Percentiles rank a stretch among this genome's conserved stretches.
Conservation (phyloP, 2,797 vertebrate genomes). For the Picus viridis region DNA sequence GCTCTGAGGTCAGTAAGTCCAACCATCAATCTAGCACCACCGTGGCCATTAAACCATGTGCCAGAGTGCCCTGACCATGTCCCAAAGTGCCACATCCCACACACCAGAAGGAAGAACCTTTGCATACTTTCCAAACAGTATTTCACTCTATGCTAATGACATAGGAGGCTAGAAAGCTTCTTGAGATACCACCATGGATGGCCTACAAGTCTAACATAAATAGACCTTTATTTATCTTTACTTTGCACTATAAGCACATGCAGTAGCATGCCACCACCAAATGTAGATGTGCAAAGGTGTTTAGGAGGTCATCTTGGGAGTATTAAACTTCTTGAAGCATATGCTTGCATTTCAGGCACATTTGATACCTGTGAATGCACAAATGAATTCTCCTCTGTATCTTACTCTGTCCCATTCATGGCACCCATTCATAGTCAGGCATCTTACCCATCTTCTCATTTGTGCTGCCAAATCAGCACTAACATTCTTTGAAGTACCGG, state of each 20-base stretch:
- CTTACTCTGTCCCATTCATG: neutral
- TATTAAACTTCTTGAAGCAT: neutral
- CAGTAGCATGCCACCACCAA: neutral
- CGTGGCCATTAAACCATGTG: too few species aligned
- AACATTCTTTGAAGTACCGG: conserved; percentile 16
- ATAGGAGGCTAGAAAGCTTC: neutral
- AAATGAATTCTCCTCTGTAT: neutral
- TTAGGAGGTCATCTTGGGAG: neutral
- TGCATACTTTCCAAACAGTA: neutral
- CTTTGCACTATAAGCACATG: neutral
- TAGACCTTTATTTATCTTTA: neutral
- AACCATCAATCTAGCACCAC: too few species aligned
- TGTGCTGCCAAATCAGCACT: conserved; percentile 42
- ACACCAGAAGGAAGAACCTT: neutral
- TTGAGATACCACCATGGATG: neutral
- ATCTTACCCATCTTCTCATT: conserved; percentile 2
- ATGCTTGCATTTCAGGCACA: neutral
- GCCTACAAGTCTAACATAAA: neutral
- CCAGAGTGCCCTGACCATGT: too few species aligned
- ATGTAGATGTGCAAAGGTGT: neutral
- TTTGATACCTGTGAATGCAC: neutral
- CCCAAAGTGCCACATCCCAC: too few species aligned
- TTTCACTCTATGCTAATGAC: neutral
- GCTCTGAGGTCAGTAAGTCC: too few species aligned
- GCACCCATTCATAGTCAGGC: neutral